Percentiles rank a stretch among this genome's conserved stretches.
Conservation (phyloP, 2,113 vertebrate species). For the Epinephelus moara region DNA sequence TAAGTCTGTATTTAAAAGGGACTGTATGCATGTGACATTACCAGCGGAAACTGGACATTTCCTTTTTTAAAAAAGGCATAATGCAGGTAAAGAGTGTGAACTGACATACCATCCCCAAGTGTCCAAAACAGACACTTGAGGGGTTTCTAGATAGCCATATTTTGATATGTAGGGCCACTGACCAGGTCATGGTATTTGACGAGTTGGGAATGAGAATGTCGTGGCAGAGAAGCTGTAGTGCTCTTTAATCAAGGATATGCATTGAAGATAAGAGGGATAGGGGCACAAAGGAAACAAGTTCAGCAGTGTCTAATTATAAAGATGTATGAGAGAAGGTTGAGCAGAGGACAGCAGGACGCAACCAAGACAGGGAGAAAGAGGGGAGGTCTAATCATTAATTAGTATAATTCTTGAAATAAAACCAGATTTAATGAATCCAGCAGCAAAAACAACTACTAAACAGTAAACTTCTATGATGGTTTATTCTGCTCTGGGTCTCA, state of each 20-base stretch:
- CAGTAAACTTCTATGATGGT: background rate
- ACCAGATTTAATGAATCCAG: background rate
- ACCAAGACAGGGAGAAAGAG: background rate
- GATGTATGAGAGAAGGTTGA: constrained; percentile 3
- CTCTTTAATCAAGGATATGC: background rate
- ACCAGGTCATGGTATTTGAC: no score
- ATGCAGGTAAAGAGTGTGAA: no score
- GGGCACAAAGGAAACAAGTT: constrained; percentile 5
- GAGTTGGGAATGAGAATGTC: no score
- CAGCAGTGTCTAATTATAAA: constrained; percentile 17
- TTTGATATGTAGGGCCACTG: no score
- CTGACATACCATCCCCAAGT: no score
- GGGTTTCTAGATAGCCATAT: no score
- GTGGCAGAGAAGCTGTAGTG: background rate
- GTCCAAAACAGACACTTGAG: no score
- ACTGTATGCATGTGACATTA: no score
- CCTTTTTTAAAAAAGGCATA: no score
- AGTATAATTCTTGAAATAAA: background rate
- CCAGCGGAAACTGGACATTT: no score
- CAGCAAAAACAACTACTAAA: background rate
- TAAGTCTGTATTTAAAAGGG: no score
- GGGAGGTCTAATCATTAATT: background rate
- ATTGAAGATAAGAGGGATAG: background rate
- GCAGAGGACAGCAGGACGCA: background rate
- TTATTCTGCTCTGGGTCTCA: background rate